A percentile compares a stretch with the other conserved stretches of the same genome.
phyloP scores from a whole-genome alignment of 2,797 vertebrate species.

The Schizopygopsis pylzovi region DNA sequence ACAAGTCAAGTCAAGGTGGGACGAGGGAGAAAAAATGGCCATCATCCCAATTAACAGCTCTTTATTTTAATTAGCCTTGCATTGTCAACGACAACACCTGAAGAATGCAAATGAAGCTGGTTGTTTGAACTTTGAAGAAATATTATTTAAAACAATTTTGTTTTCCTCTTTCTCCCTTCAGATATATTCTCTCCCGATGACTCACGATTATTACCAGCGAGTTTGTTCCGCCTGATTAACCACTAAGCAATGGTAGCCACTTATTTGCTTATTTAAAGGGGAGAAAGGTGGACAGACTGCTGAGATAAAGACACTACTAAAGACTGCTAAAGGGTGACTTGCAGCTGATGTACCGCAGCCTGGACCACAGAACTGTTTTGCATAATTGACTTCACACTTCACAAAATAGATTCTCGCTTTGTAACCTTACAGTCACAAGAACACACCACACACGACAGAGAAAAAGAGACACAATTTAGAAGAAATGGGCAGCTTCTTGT shows the following conservation, averaged over 20 bases:
- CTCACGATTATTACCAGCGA: conserved; percentile 28
- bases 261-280: conserved; percentile 46
- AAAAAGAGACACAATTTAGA: not conserved
- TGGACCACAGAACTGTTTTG: conserved; percentile 39
- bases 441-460: not conserved
- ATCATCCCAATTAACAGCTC: conserved; percentile 50
- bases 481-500: conserved; percentile 25
- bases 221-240: conserved; percentile 40
- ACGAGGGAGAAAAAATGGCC: not conserved
- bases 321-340: conserved; percentile 24
- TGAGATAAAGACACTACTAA: conserved; percentile 39
- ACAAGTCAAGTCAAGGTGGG: not conserved
- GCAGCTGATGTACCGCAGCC: conserved; percentile 40
- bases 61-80: conserved; percentile 59
- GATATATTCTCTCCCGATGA: conserved; percentile 29
- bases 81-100: conserved; percentile 52
- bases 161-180: conserved; percentile 11
- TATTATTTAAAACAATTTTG: conserved; percentile 39
- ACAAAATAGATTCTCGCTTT: conserved; percentile 36
- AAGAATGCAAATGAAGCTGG: conserved; percentile 56
- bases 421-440: conserved; percentile 24
- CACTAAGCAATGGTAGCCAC: conserved; percentile 22
- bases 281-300: conserved; percentile 34
- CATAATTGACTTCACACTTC: conserved; percentile 49
- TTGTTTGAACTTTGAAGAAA: too few relatives aligned